Percentiles rank a stretch among this genome's conserved stretches.
phyloP scores from a whole-genome alignment of 2,797 vertebrate genomes.

The Sebastes steindachneri region DNA sequence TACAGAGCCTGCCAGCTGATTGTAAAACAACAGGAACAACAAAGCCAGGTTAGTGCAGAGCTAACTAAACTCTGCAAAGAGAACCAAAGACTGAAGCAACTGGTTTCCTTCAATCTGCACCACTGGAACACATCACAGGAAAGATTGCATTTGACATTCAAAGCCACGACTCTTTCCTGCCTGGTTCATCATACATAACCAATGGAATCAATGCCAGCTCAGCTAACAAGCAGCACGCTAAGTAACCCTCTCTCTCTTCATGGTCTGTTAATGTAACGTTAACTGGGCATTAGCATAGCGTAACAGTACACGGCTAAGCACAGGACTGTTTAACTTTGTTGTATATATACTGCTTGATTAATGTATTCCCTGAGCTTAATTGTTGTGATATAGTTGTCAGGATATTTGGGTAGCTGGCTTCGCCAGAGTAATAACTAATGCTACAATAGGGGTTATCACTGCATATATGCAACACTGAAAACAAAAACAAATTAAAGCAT shows the following conservation, averaged over 20 bases:
- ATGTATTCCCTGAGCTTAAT: neutral
- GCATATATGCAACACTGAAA: too few species aligned
- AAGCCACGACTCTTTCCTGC: neutral
- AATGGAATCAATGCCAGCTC: neutral
- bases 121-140: neutral
- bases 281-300: neutral
- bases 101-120: neutral
- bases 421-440: too few species aligned
- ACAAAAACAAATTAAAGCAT: too few species aligned
- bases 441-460: too few species aligned
- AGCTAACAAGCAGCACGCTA: neutral
- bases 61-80: neutral
- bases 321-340: neutral
- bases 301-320: neutral
- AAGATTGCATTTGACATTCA: neutral
- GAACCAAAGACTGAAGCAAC: neutral
- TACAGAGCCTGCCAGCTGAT: neutral
- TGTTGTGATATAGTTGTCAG: neutral
- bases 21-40: neutral
- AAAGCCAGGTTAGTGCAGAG: neutral
- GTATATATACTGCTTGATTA: neutral
- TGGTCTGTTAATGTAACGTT: neutral
- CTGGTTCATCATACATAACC: neutral
- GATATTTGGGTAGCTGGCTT: neutral
- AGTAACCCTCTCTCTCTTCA: neutral